These are phyloP conservation scores for Latrodectus geometricus DNA, from an alignment of 1,140 invertebrate species.

Conservation along the genomic window DNA sequence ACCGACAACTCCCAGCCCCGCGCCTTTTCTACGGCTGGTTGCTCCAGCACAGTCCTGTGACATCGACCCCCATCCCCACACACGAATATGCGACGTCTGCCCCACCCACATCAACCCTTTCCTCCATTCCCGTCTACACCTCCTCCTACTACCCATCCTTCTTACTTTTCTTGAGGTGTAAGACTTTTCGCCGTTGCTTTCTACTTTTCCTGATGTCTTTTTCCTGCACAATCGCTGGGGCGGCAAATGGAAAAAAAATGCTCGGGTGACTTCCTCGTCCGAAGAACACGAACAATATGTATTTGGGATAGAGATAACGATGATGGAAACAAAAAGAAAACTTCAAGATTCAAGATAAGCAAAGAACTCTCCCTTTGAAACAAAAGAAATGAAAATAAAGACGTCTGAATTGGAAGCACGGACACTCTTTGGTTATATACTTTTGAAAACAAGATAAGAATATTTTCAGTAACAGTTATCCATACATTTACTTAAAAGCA, in stretches of 20 bases:
- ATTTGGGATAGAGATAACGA: slow-evolving; percentile 29
- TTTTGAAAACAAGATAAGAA: too few species aligned
- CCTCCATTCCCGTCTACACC: neutral
- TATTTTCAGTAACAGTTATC: too few species aligned
- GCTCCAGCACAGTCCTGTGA: slow-evolving; percentile 7
- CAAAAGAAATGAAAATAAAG: neutral
- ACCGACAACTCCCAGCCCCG: slow-evolving; percentile 18
- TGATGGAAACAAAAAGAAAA: neutral
- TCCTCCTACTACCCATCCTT: slow-evolving; percentile 1
- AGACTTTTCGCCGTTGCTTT: slow-evolving; percentile 25
- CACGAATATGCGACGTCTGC: neutral
- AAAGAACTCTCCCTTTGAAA: neutral
- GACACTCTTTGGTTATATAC: too few species aligned
- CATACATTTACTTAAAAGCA: too few species aligned
- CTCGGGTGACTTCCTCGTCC: too few species aligned
- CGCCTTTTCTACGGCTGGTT: neutral
- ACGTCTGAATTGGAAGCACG: neutral
- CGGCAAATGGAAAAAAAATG: slow-evolving; percentile 20
- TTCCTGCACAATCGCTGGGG: neutral
- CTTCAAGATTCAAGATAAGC: neutral
- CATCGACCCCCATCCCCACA: neutral
- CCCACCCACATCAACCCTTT: neutral
- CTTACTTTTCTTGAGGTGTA: slow-evolving; percentile 2
- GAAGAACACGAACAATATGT: neutral
- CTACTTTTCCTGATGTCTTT: neutral